phyloP scores from a whole-genome alignment of 2,113 vertebrate species.

The Malurus alboscapulatus region DNA sequence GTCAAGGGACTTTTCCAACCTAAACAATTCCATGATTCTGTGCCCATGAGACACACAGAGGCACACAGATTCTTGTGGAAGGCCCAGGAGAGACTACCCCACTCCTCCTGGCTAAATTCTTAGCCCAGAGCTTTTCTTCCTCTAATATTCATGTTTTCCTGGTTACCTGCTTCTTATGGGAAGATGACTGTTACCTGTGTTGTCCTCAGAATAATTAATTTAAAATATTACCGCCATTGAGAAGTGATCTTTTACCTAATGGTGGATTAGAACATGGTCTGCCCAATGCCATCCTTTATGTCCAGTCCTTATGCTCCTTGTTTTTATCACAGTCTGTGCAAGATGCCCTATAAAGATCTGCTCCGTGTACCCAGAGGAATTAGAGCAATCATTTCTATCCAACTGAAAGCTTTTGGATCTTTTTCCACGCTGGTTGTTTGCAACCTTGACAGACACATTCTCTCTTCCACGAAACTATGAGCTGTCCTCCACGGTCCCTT shows the following conservation, averaged over 20 bases:
- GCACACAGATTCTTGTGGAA: neutral
- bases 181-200: neutral
- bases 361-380: neutral
- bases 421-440: neutral
- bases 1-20: neutral
- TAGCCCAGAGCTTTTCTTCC: neutral
- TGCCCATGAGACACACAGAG: rapidly evolving
- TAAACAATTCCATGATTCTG: neutral
- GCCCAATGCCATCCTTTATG: neutral
- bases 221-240: neutral
- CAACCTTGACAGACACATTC: neutral
- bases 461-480: neutral
- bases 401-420: neutral
- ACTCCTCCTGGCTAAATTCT: neutral
- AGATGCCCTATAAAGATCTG: neutral
- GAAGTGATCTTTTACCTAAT: neutral
- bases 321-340: neutral
- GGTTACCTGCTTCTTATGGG: neutral
- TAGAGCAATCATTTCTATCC: neutral
- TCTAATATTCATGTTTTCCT: slow-evolving; percentile 9
- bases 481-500: neutral
- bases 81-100: neutral
- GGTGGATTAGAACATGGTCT: neutral
- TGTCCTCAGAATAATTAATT: neutral
- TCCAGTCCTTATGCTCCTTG: neutral